phyloP scores from a whole-genome alignment of 2,888 invertebrate species.

The Hirtodrosophila confusa region DNA sequence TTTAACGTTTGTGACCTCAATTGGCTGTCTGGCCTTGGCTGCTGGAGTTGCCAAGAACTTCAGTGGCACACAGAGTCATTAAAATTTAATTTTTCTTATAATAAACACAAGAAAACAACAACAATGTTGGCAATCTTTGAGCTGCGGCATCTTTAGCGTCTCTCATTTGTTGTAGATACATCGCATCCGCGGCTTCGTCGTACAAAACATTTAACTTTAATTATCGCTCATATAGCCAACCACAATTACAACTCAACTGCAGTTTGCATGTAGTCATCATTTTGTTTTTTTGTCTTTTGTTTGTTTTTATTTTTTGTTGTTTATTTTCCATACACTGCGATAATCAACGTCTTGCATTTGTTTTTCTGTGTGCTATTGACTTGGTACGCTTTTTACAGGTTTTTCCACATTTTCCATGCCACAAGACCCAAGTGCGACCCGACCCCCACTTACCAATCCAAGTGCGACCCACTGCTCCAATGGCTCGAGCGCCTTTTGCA shows the following conservation, averaged over 20 bases:
- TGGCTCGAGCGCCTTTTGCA: slow-evolving; percentile 48
- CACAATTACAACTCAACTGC: slow-evolving; percentile 41
- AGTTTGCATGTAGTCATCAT: slow-evolving; percentile 49
- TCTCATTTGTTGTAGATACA: slow-evolving; percentile 10
- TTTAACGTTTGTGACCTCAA: slow-evolving; percentile 24
- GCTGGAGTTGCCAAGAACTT: slow-evolving; percentile 37
- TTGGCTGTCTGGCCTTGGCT: slow-evolving; percentile 32
- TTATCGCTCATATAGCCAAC: slow-evolving; percentile 62
- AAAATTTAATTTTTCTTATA: slow-evolving; percentile 43
- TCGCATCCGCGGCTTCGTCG: slow-evolving; percentile 10
- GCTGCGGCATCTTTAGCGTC: slow-evolving; percentile 20
- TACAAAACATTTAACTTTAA: slow-evolving; percentile 68
- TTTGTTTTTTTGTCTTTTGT: slow-evolving; percentile 23
- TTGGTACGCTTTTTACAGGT: slow-evolving; percentile 63
- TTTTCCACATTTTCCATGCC: slow-evolving; percentile 69
- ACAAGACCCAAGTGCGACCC: slow-evolving; percentile 44
- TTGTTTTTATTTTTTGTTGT: slow-evolving; percentile 23
- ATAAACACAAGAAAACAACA: slow-evolving; percentile 23
- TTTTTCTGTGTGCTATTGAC: slow-evolving; percentile 47
- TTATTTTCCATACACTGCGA: slow-evolving; percentile 34
- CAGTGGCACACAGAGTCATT: slow-evolving; percentile 30
- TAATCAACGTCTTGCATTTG: slow-evolving; percentile 38
- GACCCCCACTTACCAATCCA: slow-evolving; percentile 39
- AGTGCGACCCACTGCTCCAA: slow-evolving; percentile 74
- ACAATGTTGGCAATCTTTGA: slow-evolving; percentile 26